Base-by-base conservation (phyloP, 2,113 vertebrate species). In the Tyto alba region DNA sequence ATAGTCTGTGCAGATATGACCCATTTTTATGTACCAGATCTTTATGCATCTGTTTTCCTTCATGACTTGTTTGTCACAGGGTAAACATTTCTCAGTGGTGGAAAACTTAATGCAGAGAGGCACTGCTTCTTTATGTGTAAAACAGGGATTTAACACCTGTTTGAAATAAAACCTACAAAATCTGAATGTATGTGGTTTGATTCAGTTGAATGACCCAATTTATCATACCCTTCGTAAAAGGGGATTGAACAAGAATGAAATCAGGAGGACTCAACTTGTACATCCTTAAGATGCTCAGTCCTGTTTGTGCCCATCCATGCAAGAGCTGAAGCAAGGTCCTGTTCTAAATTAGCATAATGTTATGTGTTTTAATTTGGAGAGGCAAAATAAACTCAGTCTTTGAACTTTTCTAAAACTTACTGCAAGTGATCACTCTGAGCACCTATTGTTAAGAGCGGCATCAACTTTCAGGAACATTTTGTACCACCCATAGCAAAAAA, bases 301-400 rank as follows among this genome's bases (percentile, higher is more conserved):
- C 41, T 56, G 38, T 79, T 59, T 45, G 25, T n/a, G 85, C 17
- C 45, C 55, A 38, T 21, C 41, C 74, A 13, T 29, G 30, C 80
- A 77, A 56, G 64, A 90, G 59, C 40, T 16, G 40, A 85, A 87
- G 32, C 32, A 47, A 89, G 50, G 62, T 63, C 87, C 83, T 91
- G 66, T 30, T 92, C 77, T 88, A 85, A 89, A 89, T 89, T 76
- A 85, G 89, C 82, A 60, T 52, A 38, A 38, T 21, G 16, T 56
- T 72, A 52, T 32, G 40, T 34, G 32, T 72, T 89, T 66, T 73
- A 47, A 27, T 87, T 56, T 19, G 27, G 38, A 53, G 27, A 88
- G 66, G 22, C 87, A 95, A 91, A 93, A 68, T 68, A 90, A 96
- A 89, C 38, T 55, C 63, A 23, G 27, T 59, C 56, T 94, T 93